Evolutionary conservation across 2,888 invertebrate species (phyloP), one percentile per base, ranked within the genome.

Genomic region (Sicus ferrugineus): DNA sequence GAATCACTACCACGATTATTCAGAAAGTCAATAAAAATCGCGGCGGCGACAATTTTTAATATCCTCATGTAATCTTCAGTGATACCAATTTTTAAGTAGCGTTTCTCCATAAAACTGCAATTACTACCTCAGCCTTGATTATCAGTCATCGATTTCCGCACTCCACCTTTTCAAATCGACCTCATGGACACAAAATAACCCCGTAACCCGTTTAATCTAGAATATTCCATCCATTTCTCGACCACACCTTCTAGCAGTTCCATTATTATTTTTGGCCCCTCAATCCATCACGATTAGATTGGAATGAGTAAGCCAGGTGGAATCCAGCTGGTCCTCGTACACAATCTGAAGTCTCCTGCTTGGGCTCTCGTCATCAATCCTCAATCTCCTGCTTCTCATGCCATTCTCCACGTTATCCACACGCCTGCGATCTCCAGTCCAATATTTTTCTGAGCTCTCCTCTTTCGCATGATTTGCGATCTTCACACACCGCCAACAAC

Each of bases 231-330:
- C 19, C 46, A n/a, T 16, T 54, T 54, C 7, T 16, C 54, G 26
- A 42, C 26, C 54, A 54, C 54, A 54, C 28, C 54, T 16, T 2
- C 42, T 14, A 28, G 23, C 26, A 28, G 26, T 54, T 3, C 28
- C 54, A 1, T 14, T 28, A 28, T 26, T 28, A 28, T 54, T 54
- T 26, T 54, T 54, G 7, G 14, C 16, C 3, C 28, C 26, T 14
- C 42, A 38, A 61, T 61, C 61, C 3, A 23, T 61, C 61, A 61
- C n/a, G 42, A 61, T 42, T 42, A 26, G 21, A 14, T 42, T 42
- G n/a, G 21, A 14, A 6, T 61, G 26, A 38, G 23, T 26, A 42
- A 46, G 38, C 42, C 38, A 26, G 23, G 26, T 4, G 26, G 26
- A 61, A 26, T 23, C 23, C 16, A 2, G 16, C 6, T 23, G 42